These are phyloP conservation scores for Holacanthella duospinosa DNA, from an alignment of 2,888 invertebrate genomes.

Conservation along the genomic window DNA sequence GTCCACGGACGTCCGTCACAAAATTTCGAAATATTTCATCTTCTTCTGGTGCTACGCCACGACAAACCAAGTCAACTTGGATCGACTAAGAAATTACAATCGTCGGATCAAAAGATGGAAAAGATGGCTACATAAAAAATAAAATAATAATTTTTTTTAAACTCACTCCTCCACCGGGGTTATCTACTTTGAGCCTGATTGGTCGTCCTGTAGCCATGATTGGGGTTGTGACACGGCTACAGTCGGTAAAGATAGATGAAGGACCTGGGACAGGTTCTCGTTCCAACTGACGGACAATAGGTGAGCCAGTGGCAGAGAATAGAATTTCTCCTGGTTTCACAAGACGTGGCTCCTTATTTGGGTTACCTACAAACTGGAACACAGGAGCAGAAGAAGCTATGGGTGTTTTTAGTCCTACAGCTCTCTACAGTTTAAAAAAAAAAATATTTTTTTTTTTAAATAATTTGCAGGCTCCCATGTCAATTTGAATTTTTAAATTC, in stretches of 20 bases:
- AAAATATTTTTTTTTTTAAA: too few relatives aligned
- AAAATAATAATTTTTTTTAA: neutral
- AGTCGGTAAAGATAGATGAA: too few relatives aligned
- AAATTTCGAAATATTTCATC: slow-evolving; percentile 20
- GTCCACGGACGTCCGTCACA: slow-evolving; percentile 22
- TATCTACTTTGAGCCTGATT: slow-evolving; percentile 14
- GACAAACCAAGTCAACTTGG: slow-evolving; percentile 24
- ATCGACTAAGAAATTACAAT: too few relatives aligned
- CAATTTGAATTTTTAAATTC: too few relatives aligned
- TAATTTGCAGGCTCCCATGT: too few relatives aligned
- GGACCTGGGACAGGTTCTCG: too few relatives aligned
- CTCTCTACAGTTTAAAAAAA: too few relatives aligned
- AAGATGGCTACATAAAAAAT: neutral
- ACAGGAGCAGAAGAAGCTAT: neutral
- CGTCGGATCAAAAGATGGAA: slow-evolving; percentile 16
- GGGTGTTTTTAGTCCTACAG: too few relatives aligned
- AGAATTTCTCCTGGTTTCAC: slow-evolving; percentile 30
- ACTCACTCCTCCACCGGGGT: slow-evolving; percentile 19
- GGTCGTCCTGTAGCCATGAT: too few relatives aligned
- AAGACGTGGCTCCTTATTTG: slow-evolving; percentile 19
- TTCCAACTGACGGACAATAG: too few relatives aligned
- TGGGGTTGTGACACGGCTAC: too few relatives aligned
- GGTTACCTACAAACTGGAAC: neutral
- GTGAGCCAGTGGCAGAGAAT: slow-evolving; percentile 29
- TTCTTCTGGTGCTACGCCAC: slow-evolving; percentile 18